phyloP scores from a whole-genome alignment of 2,113 vertebrate genomes.

The Ciconia boyciana region DNA sequence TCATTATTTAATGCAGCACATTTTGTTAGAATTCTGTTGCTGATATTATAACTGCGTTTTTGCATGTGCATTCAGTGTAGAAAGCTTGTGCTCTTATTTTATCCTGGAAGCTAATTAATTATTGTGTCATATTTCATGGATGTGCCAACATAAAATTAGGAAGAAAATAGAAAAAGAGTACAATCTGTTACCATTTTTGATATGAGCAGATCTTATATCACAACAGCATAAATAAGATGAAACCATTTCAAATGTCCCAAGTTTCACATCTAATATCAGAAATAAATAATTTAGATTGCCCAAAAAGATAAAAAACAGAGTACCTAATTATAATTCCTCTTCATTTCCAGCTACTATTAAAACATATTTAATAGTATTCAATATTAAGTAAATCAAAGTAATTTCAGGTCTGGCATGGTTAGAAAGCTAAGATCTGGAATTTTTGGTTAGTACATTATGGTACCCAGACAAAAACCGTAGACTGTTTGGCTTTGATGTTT shows the following conservation, averaged over 20 bases:
- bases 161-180: slow-evolving; percentile 53
- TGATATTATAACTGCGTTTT: slow-evolving; percentile 48
- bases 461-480: neutral
- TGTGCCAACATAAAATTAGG: slow-evolving; percentile 80
- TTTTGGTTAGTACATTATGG: neutral
- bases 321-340: neutral
- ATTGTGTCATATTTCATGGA: slow-evolving; percentile 84
- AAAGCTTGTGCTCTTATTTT: slow-evolving; percentile 35
- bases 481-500: neutral
- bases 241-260: slow-evolving; percentile 69
- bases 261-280: slow-evolving; percentile 75
- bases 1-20: slow-evolving; percentile 61
- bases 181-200: slow-evolving; percentile 58
- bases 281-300: neutral
- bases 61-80: slow-evolving; percentile 16
- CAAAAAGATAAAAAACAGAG: neutral
- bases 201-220: slow-evolving; percentile 31
- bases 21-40: slow-evolving; percentile 58
- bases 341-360: neutral
- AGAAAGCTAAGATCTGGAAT: neutral
- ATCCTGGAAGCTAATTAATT: slow-evolving; percentile 81
- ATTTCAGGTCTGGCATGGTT: neutral
- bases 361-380: neutral
- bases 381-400: neutral
- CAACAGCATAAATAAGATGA: slow-evolving; percentile 49